Evolutionary conservation across 2,888 invertebrate genomes (phyloP).

Genomic region (Drosophila koepferae): DNA sequence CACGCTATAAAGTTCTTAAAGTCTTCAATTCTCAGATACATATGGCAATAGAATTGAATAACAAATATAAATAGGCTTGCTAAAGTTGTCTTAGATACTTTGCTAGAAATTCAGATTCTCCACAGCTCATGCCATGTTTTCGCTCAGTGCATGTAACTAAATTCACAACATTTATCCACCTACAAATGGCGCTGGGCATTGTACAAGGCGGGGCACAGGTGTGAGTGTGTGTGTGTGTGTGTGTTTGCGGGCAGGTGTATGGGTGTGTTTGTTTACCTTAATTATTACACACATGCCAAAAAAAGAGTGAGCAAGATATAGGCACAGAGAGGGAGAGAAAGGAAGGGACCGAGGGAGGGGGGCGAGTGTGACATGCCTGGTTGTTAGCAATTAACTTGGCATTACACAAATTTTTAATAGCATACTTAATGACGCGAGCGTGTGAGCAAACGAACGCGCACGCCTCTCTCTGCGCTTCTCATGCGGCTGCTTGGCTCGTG

Average conservation of each 20-base stretch:
- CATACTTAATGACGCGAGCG: conserved; percentile 55
- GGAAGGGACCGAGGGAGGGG: neutral
- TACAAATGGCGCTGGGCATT: conserved; percentile 47
- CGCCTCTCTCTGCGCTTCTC: neutral
- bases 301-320: conserved; percentile 11
- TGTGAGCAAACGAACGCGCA: conserved; percentile 1
- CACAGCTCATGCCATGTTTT: neutral
- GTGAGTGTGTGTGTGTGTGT: conserved; percentile 11
- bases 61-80: too few relatives aligned
- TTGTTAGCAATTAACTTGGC: conserved; percentile 75
- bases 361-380: conserved; percentile 36
- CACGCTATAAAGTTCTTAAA: too few relatives aligned
- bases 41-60: too few relatives aligned
- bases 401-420: conserved; percentile 71
- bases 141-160: conserved; percentile 25
- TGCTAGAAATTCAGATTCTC: too few relatives aligned
- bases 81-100: too few relatives aligned
- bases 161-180: conserved; percentile 34
- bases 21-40: too few relatives aligned
- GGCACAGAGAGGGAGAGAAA: neutral
- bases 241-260: conserved; percentile 9
- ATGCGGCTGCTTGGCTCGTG: neutral
- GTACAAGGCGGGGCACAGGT: conserved; percentile 24
- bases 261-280: conserved; percentile 57
- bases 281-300: conserved; percentile 59